phyloP scores from a whole-genome alignment of 2,113 vertebrate species.

The Periophthalmodon schlosseri region DNA sequence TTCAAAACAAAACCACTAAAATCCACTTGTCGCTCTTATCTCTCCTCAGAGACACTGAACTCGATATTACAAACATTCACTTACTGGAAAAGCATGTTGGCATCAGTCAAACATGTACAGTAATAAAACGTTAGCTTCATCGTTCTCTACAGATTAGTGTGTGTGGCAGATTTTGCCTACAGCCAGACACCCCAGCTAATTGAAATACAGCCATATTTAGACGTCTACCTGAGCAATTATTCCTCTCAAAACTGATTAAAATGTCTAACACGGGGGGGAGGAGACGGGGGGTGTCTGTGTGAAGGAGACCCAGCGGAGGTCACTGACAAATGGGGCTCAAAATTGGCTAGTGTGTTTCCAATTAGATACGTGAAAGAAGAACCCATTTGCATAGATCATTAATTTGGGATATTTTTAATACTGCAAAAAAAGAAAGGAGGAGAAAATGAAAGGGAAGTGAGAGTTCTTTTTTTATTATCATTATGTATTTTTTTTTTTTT shows the following conservation, averaged over 20 bases:
- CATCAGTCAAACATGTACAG: constrained; percentile 9
- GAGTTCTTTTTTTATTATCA: background rate
- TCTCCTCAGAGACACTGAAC: constrained; percentile 11
- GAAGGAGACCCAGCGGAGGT: constrained; percentile 58
- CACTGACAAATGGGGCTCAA: constrained; percentile 69
- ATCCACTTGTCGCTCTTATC: background rate
- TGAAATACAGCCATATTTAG: constrained; percentile 76
- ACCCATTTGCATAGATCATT: constrained; percentile 70
- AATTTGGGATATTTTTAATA: constrained; percentile 72
- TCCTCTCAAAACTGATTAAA: constrained; percentile 75
- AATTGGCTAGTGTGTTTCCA: constrained; percentile 68
- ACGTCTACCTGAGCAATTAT: constrained; percentile 74
- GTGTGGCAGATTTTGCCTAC: constrained; percentile 60
- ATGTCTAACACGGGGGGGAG: constrained; percentile 46
- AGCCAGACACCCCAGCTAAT: constrained; percentile 68
- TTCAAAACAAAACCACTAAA: background rate
- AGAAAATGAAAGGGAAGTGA: background rate
- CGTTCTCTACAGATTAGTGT: constrained; percentile 62
- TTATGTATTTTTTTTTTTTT: background rate
- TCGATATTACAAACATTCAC: constrained; percentile 22
- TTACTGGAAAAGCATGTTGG: constrained; percentile 19
- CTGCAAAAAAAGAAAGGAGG: constrained; percentile 46
- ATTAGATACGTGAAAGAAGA: constrained; percentile 65
- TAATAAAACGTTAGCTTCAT: constrained; percentile 61
- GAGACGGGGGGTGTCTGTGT: constrained; percentile 5